A percentile compares a stretch with the other conserved stretches of the same genome.
These are phyloP conservation scores for Saturnia pavonia DNA, from an alignment of 2,888 invertebrate genomes.

Conservation along the genomic window DNA sequence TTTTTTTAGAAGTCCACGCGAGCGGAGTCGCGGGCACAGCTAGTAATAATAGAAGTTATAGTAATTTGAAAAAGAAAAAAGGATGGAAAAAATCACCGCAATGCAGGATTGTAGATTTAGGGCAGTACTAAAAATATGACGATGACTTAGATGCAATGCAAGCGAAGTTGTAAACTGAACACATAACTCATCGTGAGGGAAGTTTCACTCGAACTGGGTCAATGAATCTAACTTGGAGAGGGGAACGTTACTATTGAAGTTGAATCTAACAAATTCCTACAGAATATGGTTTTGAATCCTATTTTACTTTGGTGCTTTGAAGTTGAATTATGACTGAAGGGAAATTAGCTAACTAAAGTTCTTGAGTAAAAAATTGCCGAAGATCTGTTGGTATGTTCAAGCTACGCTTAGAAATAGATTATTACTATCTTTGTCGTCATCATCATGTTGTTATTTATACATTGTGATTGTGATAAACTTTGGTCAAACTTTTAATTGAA, in stretches of 20 bases:
- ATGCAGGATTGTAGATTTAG: constrained; percentile 13
- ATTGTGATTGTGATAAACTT: too few species aligned
- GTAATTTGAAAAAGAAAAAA: neutral
- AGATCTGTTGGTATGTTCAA: neutral
- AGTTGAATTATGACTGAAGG: neutral
- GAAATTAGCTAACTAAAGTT: neutral
- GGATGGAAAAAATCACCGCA: neutral
- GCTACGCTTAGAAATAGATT: neutral
- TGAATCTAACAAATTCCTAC: constrained; percentile 5
- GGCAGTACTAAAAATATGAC: constrained; percentile 5
- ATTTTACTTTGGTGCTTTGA: neutral
- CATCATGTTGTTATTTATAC: neutral
- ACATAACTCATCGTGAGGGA: constrained; percentile 39
- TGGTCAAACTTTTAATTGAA: too few species aligned
- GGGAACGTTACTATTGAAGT: constrained; percentile 5
- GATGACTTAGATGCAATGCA: constrained; percentile 20
- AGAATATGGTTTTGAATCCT: constrained; percentile 3
- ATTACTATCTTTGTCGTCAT: neutral
- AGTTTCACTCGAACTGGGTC: constrained; percentile 37
- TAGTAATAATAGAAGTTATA: too few species aligned
- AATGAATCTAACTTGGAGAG: constrained; percentile 25
- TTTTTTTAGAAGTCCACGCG: too few species aligned
- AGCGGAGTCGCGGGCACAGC: too few species aligned
- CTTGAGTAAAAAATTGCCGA: neutral
- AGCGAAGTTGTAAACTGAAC: constrained; percentile 29